Evolutionary conservation across 2,888 invertebrate species (phyloP), one percentile per base, ranked within the genome.

Genomic region (Nomada ruficornis): DNA sequence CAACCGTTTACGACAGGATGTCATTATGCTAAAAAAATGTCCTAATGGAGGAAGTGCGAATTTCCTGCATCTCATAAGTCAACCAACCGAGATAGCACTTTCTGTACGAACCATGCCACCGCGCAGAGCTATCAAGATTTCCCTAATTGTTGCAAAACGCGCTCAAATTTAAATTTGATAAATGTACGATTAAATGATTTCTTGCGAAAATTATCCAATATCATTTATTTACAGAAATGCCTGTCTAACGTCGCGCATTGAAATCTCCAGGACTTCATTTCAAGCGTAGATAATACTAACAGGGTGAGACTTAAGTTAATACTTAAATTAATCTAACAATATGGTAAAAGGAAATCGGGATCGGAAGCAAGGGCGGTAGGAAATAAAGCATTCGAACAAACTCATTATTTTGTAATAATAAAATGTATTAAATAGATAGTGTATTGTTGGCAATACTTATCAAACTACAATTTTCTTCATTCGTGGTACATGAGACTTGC

Each of bases 371-470:
- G 47, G 55, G 13, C 60, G 71, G 76, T 42, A 73, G 52, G 76
- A 84, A 79, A 47, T 9, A 85, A 79, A 82, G 70, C 55, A 67
- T 11, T 68, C 52, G 47, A 74, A 84, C 77, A 80, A 73, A 70
- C 70, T 85, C 64, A 23, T 90, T 91, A 91, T 91, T 92, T 92
- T 91, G 89, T 91, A 92, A 92, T 93, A 92, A 92, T 93, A 93
- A 92, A 93, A 92, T 93, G 93, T 93, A 93, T 93, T 93, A 93
- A 93, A 93, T 93, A 92, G 91, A 88, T 91, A 91, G 91, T 91
- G 91, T 91, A 92, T 92, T 90, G 89, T 92, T 92, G 91, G 91
- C 92, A 92, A 92, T 93, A 93, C 91, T 91, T 92, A 93, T 91
- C 86, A 89, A 92, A 91, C 91, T 92, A 92, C 86, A 91, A 80